Base-by-base conservation (phyloP, 2,797 vertebrate species). In the Acrossocheilus fasciatus region DNA sequence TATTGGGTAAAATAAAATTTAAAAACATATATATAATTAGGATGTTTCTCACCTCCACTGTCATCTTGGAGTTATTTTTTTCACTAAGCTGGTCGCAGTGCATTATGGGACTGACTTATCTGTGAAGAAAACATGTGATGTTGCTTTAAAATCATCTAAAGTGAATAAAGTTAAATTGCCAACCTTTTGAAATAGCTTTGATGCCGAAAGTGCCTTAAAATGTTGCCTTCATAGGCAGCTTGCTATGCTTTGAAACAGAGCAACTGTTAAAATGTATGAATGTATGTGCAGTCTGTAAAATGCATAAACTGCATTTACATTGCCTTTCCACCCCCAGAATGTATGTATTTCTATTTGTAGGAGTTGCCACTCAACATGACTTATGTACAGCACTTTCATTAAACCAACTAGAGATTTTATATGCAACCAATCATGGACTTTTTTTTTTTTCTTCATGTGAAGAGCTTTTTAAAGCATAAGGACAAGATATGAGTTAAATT, bases 341-440 rank as follows among this genome's bases (percentile, higher is more conserved):
- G 1, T 39, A 30, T 30, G 54, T 18, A 34, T 79, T 64, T 80
- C 20, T 50, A 68, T 81, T 39, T 81, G 14, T 26, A 34, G 4
- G 4, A 81, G 45, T 50, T 12, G 23, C 26, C 26, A 68, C 64
- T 52, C 30, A 36, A 69, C 45, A 36, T 36, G 18, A 72, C 81
- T 83, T 30, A 59, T 83, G 18, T 73, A 59, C 8, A 73, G 36
- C 23, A 70, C 50, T 57, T 82, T 72, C 34, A 59, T 77, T 34
- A 57, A 68, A 30, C 66, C 26, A 45, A 57, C 77, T n/a, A 9
- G 12, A 70, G 30, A 12, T 3, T 3, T 18, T 14, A 9, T 41
- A 43, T 34, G n/a, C 36, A 84, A 84, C 86, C 66, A 41, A 30
- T 62, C 52, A 62, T 54, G 59, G 5, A 54, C 6, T 23, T 39